Evolutionary conservation across 2,797 vertebrate genomes (phyloP).

Genomic region (Urocyon cinereoargenteus): DNA sequence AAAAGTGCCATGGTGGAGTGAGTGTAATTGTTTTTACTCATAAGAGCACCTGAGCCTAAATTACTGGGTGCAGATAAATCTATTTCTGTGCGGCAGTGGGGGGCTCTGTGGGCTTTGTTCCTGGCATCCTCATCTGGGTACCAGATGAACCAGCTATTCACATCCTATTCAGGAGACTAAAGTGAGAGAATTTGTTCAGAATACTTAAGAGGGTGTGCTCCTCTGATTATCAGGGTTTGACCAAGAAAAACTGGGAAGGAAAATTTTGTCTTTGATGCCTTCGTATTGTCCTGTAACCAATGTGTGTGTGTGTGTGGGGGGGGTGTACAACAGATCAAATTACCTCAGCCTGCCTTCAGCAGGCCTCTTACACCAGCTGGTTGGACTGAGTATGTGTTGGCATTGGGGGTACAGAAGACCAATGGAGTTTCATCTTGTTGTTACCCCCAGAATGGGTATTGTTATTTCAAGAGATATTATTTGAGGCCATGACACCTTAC

Average conservation of each 20-base stretch:
- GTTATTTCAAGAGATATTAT: background rate
- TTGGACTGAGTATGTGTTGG: background rate
- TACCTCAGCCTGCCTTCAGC: background rate
- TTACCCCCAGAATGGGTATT: background rate
- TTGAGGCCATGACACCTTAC: background rate
- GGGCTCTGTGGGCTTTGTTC: background rate
- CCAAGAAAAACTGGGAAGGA: background rate
- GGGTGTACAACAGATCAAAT: too few species aligned
- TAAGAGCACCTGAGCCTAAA: background rate
- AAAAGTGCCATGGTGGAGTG: background rate
- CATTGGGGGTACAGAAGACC: background rate
- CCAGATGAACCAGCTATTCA: background rate
- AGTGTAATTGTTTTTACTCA: slow-evolving; percentile 27
- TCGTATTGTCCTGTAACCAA: background rate
- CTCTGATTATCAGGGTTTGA: background rate
- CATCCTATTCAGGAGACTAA: background rate
- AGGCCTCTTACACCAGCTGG: background rate
- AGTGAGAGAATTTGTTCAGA: background rate
- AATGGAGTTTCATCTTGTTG: background rate
- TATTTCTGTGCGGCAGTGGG: background rate
- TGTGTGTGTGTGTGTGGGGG: background rate
- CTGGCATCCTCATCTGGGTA: background rate
- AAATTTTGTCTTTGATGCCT: background rate
- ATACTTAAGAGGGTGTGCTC: background rate
- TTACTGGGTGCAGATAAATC: slow-evolving; percentile 5